Conservation (phyloP, 2,888 invertebrate genomes). For the Euzophera pinguis region DNA sequence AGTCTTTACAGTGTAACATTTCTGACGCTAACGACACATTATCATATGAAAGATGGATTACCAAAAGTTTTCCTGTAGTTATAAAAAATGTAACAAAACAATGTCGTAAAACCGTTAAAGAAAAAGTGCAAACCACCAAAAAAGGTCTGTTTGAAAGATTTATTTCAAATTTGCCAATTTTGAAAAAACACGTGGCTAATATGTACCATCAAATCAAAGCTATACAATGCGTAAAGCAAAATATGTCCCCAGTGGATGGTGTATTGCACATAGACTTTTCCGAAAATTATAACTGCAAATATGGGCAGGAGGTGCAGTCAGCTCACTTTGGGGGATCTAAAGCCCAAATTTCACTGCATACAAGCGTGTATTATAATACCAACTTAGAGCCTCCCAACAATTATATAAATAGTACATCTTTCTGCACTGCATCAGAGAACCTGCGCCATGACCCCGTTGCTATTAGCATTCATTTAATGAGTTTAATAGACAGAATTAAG, state of each 20-base stretch:
- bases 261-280: constrained; percentile 17
- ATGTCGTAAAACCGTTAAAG: background rate
- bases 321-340: constrained; percentile 14
- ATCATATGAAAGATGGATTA: constrained; percentile 7
- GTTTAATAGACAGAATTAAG: constrained; percentile 6
- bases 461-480: constrained; percentile 2
- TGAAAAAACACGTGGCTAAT: background rate
- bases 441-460: constrained; percentile 7
- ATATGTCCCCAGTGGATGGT: background rate
- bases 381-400: background rate
- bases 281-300: constrained; percentile 18
- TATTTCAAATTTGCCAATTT: background rate
- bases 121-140: constrained; percentile 2
- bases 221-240: background rate
- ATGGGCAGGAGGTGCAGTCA: constrained; percentile 13
- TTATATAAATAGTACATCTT: background rate
- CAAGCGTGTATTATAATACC: background rate
- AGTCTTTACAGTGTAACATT: background rate
- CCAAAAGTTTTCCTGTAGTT: background rate
- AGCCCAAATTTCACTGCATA: background rate
- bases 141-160: background rate
- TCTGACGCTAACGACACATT: background rate
- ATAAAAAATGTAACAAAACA: background rate
- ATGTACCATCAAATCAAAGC: background rate
- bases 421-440: background rate